These are phyloP conservation scores for Melanotaenia nigrans DNA, from an alignment of 2,797 vertebrate genomes.

Conservation along the genomic window DNA sequence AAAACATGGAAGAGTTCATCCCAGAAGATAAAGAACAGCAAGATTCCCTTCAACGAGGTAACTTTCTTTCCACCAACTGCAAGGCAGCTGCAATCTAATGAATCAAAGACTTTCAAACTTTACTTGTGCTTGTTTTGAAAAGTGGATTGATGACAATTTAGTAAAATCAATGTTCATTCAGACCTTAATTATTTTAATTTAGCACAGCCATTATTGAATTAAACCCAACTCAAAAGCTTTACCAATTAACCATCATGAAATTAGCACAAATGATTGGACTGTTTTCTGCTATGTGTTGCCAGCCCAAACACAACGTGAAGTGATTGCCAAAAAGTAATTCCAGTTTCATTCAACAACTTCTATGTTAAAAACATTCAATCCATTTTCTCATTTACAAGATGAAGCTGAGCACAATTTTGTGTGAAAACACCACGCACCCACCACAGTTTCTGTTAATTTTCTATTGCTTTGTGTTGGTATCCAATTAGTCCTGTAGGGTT, in stretches of 20 bases:
- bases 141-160: constrained; percentile 24
- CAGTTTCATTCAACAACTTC: constrained; percentile 4
- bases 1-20: constrained; percentile 87
- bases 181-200: constrained; percentile 35
- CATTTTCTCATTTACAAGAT: background rate
- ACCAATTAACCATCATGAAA: constrained; percentile 31
- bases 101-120: constrained; percentile 1
- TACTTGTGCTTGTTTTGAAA: constrained; percentile 27
- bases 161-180: constrained; percentile 31
- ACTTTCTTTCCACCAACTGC: background rate
- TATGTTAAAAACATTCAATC: background rate
- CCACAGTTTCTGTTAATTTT: background rate
- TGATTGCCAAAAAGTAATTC: constrained; percentile 31
- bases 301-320: constrained; percentile 19
- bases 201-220: constrained; percentile 42
- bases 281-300: constrained; percentile 8
- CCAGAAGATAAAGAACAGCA: constrained; percentile 67
- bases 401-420: constrained; percentile 2
- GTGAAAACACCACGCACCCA: background rate
- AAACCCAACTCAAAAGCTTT: constrained; percentile 30
- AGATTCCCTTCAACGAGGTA: constrained; percentile 89
- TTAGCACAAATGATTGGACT: constrained; percentile 34
- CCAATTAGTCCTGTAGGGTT: background rate
- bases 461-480: background rate
- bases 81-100: background rate